Evolutionary conservation across 2,888 invertebrate genomes (phyloP).

Genomic region (Actias luna): DNA sequence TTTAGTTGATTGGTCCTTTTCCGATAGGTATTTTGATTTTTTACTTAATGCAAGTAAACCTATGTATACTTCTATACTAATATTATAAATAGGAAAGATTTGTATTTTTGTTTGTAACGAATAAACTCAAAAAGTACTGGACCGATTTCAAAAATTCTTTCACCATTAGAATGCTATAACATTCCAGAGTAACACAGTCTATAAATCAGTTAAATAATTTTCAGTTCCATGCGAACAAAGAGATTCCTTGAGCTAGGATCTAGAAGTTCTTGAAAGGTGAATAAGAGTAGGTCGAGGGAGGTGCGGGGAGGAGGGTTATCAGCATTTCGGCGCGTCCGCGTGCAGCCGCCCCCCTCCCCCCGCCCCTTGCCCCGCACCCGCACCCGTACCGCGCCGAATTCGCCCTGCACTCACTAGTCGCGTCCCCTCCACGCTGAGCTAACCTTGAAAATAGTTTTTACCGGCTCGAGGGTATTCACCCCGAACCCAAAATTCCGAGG

Average conservation of each 20-base stretch:
- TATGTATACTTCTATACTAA: no score
- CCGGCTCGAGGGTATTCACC: constrained; percentile 80
- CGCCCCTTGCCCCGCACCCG: constrained; percentile 38
- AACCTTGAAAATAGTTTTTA: constrained; percentile 83
- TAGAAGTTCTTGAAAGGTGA: constrained; percentile 36
- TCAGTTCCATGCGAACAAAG: no score
- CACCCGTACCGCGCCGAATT: constrained; percentile 61
- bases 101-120: no score
- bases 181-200: no score
- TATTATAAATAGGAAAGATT: no score
- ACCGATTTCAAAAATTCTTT: no score
- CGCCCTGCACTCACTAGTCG: constrained; percentile 71
- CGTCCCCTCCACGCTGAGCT: constrained; percentile 73
- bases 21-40: no score
- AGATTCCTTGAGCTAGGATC: constrained; percentile 28
- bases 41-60: no score
- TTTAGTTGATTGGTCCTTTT: no score
- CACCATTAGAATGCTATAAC: no score
- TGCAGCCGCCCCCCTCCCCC: constrained; percentile 41
- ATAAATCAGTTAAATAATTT: no score
- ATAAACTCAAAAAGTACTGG: no score
- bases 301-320: constrained; percentile 63
- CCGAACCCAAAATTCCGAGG: constrained; percentile 78
- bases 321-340: constrained; percentile 79
- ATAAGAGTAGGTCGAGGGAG: constrained; percentile 30